These are phyloP conservation scores for Ceryle rudis DNA, from an alignment of 2,797 vertebrate genomes.

Conservation along the genomic window DNA sequence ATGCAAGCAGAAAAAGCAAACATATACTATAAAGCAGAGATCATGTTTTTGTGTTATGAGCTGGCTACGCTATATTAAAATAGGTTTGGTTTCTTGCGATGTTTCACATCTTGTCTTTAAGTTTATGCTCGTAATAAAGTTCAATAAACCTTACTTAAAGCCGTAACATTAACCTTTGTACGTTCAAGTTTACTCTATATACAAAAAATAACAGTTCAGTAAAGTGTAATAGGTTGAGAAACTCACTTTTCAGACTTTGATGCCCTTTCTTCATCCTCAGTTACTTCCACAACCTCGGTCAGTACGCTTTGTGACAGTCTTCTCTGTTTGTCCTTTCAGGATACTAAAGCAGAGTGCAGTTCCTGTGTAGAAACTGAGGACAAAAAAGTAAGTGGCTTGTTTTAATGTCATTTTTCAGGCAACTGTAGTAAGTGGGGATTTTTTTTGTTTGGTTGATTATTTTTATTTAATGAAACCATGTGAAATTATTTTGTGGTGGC, in stretches of 20 bases:
- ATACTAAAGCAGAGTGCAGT: conserved; percentile 78
- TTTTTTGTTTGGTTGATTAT: neutral
- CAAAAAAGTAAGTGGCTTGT: conserved; percentile 77
- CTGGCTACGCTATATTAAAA: neutral
- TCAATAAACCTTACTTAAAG: neutral
- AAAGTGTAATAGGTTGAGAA: neutral
- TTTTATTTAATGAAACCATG: neutral
- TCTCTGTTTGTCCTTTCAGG: conserved; percentile 66
- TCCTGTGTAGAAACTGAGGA: conserved; percentile 80
- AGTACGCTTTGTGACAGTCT: neutral
- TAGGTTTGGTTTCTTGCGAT: neutral
- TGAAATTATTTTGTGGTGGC: neutral
- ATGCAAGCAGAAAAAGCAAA: neutral
- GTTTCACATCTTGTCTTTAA: neutral
- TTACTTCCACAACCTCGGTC: neutral
- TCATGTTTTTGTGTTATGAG: neutral
- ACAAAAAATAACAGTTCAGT: neutral
- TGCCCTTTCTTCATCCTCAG: neutral
- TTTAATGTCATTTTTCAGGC: neutral
- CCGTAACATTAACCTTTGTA: neutral
- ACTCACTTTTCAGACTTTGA: neutral
- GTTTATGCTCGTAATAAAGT: neutral
- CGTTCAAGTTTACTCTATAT: neutral
- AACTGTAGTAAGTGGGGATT: neutral
- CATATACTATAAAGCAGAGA: neutral